These are phyloP conservation scores for Trissoscelio sp. DNA, from an alignment of 2,888 invertebrate species.

Conservation along the genomic window DNA sequence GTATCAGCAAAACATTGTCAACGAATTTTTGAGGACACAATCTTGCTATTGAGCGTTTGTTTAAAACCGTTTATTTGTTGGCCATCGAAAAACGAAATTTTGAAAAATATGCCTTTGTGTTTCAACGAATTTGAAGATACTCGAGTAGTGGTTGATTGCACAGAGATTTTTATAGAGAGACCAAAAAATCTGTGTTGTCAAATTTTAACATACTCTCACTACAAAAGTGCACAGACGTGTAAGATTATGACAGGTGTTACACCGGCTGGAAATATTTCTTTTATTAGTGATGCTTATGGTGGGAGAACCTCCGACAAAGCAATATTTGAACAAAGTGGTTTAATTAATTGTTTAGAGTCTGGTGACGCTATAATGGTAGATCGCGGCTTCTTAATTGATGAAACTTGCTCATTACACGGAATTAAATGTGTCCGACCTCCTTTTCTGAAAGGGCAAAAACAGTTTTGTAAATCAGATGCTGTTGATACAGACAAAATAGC, in stretches of 20 bases:
- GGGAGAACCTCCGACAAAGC: not conserved
- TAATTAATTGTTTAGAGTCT: not conserved
- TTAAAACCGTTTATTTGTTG: slow-evolving; percentile 41
- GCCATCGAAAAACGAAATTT: slow-evolving; percentile 65
- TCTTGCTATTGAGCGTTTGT: no score
- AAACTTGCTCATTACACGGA: no score
- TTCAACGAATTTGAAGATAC: slow-evolving; percentile 70
- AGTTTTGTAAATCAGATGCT: not conserved
- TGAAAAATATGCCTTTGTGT: slow-evolving; percentile 70
- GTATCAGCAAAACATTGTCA: slow-evolving; percentile 42
- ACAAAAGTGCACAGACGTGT: not conserved
- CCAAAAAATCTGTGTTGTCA: not conserved
- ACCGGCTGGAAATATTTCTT: not conserved
- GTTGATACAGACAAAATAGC: not conserved
- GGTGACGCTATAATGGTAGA: not conserved
- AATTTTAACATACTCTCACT: not conserved
- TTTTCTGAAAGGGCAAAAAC: not conserved
- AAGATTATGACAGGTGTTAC: not conserved
- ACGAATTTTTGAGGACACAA: slow-evolving; percentile 58
- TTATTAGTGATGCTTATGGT: not conserved
- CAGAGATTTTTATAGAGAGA: not conserved
- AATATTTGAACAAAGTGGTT: not conserved
- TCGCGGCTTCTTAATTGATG: not conserved
- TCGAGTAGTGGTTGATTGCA: slow-evolving; percentile 59
- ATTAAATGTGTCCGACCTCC: not conserved